Conservation (phyloP, 1,140 invertebrate genomes). For the Nasonia giraulti region DNA sequence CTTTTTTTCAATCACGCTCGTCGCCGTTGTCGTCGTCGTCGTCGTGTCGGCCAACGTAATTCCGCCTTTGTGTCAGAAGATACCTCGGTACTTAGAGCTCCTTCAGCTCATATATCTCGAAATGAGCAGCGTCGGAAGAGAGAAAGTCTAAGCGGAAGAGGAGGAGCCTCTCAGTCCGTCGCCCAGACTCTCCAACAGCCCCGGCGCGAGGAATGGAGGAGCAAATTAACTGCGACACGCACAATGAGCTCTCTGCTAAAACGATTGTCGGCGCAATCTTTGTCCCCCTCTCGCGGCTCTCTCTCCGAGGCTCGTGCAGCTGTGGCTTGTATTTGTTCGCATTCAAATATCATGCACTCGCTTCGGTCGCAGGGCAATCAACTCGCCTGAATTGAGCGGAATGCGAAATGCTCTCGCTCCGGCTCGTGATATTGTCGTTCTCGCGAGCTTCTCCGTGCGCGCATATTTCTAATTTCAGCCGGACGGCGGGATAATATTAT, state of each 20-base stretch:
- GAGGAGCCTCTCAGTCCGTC: slow-evolving; percentile 26
- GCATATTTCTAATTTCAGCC: neutral
- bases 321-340: slow-evolving; percentile 6
- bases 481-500: neutral
- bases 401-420: neutral
- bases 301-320: no score
- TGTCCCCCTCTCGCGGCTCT: slow-evolving; percentile 50
- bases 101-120: slow-evolving; percentile 62
- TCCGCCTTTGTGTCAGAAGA: slow-evolving; percentile 60
- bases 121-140: slow-evolving; percentile 50
- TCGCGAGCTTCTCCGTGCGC: neutral
- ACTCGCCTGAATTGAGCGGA: neutral
- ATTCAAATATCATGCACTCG: slow-evolving; percentile 37
- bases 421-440: neutral
- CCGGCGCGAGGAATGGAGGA: slow-evolving; percentile 46
- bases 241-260: slow-evolving; percentile 59
- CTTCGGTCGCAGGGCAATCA: neutral
- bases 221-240: slow-evolving; percentile 64
- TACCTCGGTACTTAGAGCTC: slow-evolving; percentile 56
- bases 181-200: neutral
- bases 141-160: slow-evolving; percentile 34
- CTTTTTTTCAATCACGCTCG: slow-evolving; percentile 62
- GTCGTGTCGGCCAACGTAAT: slow-evolving; percentile 58
- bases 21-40: slow-evolving; percentile 35
- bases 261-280: slow-evolving; percentile 65